Percentiles rank a stretch among this genome's conserved stretches.
Conservation (phyloP, 2,888 invertebrate genomes). For the Germaria angustata region DNA sequence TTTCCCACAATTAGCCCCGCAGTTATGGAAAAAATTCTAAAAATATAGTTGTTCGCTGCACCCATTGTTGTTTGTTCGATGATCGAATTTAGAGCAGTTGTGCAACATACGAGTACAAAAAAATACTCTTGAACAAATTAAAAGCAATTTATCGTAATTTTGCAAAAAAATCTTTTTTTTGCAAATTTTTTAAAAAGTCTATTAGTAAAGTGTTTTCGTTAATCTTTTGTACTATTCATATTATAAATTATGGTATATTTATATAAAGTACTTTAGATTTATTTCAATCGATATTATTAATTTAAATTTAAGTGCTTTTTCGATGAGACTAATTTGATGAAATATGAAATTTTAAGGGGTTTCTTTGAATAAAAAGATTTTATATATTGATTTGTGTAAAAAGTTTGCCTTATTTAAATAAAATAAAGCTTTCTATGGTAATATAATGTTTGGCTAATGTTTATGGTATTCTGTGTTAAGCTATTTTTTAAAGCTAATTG, state of each 20-base stretch:
- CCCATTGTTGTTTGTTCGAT: slow-evolving; percentile 48
- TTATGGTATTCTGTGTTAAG: too few species aligned
- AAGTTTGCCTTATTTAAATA: too few species aligned
- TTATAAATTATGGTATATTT: background rate
- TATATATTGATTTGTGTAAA: too few species aligned
- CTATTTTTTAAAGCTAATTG: too few species aligned
- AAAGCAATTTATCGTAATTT: slow-evolving; percentile 20
- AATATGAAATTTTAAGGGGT: too few species aligned
- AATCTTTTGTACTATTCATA: slow-evolving; percentile 1
- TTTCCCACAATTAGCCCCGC: slow-evolving; percentile 47
- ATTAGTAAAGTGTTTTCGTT: slow-evolving; percentile 7
- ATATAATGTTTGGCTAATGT: too few species aligned
- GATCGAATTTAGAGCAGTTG: slow-evolving; percentile 59
- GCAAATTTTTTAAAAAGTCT: slow-evolving; percentile 3
- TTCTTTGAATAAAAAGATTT: too few species aligned
- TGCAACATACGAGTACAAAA: slow-evolving; percentile 8
- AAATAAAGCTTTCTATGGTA: too few species aligned
- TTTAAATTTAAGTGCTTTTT: slow-evolving; percentile 3
- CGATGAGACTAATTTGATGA: too few species aligned
- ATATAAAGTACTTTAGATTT: too few species aligned
- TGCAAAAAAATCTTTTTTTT: background rate
- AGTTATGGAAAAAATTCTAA: background rate
- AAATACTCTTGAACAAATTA: background rate
- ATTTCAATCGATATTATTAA: too few species aligned
- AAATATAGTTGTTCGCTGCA: slow-evolving; percentile 43